Percentiles rank a stretch among this genome's conserved stretches.
phyloP scores from a whole-genome alignment of 2,888 invertebrate genomes.

The Cataglyphis albicans region DNA sequence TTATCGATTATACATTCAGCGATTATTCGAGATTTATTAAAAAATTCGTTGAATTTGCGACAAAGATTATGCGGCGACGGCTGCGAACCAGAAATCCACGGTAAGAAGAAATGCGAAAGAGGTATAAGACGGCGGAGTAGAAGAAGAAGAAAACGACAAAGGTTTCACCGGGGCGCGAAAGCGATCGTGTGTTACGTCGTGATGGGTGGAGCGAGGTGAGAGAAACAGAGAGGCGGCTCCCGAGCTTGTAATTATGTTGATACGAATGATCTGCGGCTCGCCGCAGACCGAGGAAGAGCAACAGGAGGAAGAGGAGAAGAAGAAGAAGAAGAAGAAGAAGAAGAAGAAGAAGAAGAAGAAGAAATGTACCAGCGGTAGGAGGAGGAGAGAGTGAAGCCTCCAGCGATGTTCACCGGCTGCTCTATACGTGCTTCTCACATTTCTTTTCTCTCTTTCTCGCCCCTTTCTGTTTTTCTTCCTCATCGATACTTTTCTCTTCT shows the following conservation, averaged over 20 bases:
- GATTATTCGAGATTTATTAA: constrained; percentile 30
- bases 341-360: constrained; percentile 2
- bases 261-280: constrained; percentile 86
- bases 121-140: constrained; percentile 42
- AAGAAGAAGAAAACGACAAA: constrained; percentile 52
- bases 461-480: constrained; percentile 10
- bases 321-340: background rate
- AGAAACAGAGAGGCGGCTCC: constrained; percentile 86
- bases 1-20: constrained; percentile 16
- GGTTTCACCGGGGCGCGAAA: constrained; percentile 75
- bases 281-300: constrained; percentile 80
- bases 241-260: constrained; percentile 86
- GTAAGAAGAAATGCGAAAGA: constrained; percentile 53
- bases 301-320: constrained; percentile 51
- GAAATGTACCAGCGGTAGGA: constrained; percentile 28
- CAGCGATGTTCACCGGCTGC: constrained; percentile 84
- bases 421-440: constrained; percentile 53
- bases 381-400: constrained; percentile 76
- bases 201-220: constrained; percentile 86
- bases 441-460: constrained; percentile 25
- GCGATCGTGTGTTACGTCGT: constrained; percentile 83
- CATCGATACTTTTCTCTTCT: constrained; percentile 48
- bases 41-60: constrained; percentile 24
- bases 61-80: constrained; percentile 23
- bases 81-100: constrained; percentile 15